These are phyloP conservation scores for Sebastes oblongus DNA, from an alignment of 2,797 vertebrate species.

Conservation along the genomic window DNA sequence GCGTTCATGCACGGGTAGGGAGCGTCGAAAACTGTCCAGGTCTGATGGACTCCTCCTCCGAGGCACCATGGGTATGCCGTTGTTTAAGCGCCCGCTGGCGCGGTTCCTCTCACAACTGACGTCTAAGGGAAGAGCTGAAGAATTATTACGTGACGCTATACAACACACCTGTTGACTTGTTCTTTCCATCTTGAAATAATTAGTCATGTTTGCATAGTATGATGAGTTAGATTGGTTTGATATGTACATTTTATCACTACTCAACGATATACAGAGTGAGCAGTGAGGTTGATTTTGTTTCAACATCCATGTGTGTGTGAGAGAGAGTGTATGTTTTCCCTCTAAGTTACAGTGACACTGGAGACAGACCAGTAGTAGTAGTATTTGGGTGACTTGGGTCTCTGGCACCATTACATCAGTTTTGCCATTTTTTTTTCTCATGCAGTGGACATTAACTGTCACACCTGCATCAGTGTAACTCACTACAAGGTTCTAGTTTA, in stretches of 20 bases:
- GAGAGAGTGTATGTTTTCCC: no score
- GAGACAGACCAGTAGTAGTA: no score
- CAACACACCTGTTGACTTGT: not conserved
- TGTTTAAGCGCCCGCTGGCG: constrained; percentile 86
- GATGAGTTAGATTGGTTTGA: no score
- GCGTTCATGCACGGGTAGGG: constrained; percentile 88
- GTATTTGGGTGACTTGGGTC: no score
- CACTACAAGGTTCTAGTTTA: not conserved
- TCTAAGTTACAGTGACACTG: no score
- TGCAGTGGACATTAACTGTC: not conserved
- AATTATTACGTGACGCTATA: not conserved
- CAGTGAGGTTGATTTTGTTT: no score
- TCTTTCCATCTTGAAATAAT: not conserved
- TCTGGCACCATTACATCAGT: not conserved
- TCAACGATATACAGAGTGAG: no score
- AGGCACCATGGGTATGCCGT: constrained; percentile 90
- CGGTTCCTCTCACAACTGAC: constrained; percentile 82
- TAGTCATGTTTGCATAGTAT: not conserved
- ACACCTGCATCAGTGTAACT: not conserved
- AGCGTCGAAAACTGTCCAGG: constrained; percentile 87
- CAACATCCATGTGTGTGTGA: no score
- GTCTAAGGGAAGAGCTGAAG: constrained; percentile 61
- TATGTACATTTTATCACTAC: no score
- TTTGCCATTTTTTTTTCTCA: not conserved
- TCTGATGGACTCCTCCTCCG: constrained; percentile 85